Conservation (phyloP, 2,113 vertebrate species). For the Sakesphorus luctuosus region DNA sequence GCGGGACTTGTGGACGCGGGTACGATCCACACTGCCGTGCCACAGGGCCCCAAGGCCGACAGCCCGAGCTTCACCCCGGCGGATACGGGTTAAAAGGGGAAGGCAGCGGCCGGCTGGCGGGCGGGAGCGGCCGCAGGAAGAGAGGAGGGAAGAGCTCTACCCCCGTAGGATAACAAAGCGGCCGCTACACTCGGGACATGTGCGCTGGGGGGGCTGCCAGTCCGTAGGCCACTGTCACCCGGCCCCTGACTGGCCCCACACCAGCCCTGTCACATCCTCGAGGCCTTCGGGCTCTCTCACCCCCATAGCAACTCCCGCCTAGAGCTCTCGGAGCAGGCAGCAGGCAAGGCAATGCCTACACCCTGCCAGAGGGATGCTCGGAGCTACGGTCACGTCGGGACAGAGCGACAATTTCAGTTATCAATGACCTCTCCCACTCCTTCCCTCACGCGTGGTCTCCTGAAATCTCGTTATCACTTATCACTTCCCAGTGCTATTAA, state of each 20-base stretch:
- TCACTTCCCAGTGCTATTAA: not conserved
- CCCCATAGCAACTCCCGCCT: not conserved
- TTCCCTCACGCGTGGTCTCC: not conserved
- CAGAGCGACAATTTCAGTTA: not conserved
- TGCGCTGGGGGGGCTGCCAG: rapidly evolving
- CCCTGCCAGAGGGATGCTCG: not conserved
- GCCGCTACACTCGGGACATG: not conserved
- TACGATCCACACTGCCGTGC: not conserved
- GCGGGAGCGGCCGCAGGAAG: not conserved
- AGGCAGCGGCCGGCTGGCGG: not conserved
- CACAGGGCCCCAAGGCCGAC: not conserved
- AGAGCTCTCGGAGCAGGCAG: not conserved
- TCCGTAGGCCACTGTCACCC: not conserved
- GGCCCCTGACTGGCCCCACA: not conserved
- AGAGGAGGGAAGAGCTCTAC: not conserved
- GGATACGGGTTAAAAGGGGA: not conserved
- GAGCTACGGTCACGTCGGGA: not conserved
- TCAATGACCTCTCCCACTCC: not conserved
- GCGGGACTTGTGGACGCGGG: not conserved
- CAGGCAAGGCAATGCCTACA: not conserved
- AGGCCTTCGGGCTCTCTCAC: not conserved
- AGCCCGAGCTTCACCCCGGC: not conserved
- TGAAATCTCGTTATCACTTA: not conserved
- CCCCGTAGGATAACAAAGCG: no score
- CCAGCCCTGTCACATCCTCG: not conserved